These are phyloP conservation scores for Glossosoma conforme DNA, from an alignment of 1,140 invertebrate species.

Conservation along the genomic window DNA sequence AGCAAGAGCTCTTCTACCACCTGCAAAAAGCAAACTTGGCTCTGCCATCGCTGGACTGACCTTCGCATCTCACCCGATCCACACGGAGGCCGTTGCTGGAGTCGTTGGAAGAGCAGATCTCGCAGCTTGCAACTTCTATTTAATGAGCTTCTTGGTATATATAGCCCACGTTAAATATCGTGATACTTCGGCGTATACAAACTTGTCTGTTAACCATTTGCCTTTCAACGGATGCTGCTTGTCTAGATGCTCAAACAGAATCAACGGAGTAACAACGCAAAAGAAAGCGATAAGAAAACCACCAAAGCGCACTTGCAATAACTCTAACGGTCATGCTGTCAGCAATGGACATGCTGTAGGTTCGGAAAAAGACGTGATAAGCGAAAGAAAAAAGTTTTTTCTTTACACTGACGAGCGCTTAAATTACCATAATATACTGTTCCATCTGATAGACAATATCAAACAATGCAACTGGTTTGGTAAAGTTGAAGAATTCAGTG, in stretches of 20 bases:
- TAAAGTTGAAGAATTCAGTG: conserved; percentile 25
- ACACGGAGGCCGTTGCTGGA: conserved; percentile 94
- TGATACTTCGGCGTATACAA: conserved; percentile 34
- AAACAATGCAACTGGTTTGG: conserved; percentile 29
- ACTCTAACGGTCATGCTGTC: conserved; percentile 24
- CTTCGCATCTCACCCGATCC: conserved; percentile 94
- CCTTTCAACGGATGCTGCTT: conserved; percentile 24
- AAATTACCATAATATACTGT: conserved; percentile 25
- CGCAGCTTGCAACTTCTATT: conserved; percentile 84
- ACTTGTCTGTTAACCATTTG: conserved; percentile 16
- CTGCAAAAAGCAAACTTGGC: conserved; percentile 55
- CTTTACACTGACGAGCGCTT: conserved; percentile 14
- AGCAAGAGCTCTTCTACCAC: conserved; percentile 59
- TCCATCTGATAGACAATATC: conserved; percentile 27
- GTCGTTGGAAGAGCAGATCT: conserved; percentile 93
- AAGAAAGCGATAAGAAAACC: conserved; percentile 27
- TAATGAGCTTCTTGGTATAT: conserved; percentile 81
- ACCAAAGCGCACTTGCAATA: conserved; percentile 6
- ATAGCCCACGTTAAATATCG: conserved; percentile 58
- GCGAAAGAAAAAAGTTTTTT: conserved; percentile 18
- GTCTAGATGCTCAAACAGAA: conserved; percentile 20
- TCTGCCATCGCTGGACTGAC: conserved; percentile 75
- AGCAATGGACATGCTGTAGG: conserved; percentile 22
- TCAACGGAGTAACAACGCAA: conserved; percentile 20
- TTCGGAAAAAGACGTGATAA: conserved; percentile 19